Evolutionary conservation across 2,113 vertebrate species (phyloP).

Genomic region (Myotis brandtii): DNA sequence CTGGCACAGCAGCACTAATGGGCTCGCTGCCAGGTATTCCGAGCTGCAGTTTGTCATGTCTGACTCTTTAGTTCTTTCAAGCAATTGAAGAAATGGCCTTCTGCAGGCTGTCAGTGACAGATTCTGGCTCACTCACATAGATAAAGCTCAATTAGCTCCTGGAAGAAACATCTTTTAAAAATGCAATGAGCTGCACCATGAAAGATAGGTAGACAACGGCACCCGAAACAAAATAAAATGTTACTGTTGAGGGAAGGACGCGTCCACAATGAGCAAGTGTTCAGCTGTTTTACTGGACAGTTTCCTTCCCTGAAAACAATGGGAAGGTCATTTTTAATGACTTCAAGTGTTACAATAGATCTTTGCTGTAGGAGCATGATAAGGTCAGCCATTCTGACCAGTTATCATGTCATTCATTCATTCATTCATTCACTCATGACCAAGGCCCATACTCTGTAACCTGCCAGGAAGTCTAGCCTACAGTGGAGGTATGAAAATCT

Average conservation of each 20-base stretch:
- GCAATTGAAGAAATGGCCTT: constrained; percentile 84
- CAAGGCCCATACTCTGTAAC: not conserved
- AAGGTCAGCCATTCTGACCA: not conserved
- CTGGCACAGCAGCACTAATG: constrained; percentile 78
- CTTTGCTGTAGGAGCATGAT: not conserved
- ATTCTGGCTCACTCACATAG: constrained; percentile 77
- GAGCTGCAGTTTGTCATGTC: constrained; percentile 81
- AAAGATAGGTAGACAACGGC: constrained; percentile 70
- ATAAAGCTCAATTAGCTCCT: constrained; percentile 83
- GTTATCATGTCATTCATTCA: not conserved
- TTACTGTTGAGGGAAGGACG: constrained; percentile 32
- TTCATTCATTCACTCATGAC: not conserved
- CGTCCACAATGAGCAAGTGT: constrained; percentile 44
- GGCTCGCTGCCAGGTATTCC: constrained; percentile 81
- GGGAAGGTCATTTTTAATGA: not conserved
- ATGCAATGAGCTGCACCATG: constrained; percentile 71
- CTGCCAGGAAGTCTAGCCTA: not conserved
- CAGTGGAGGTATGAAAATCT: not conserved
- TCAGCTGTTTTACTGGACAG: not conserved
- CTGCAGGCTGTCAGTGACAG: constrained; percentile 83
- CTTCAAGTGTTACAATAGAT: not conserved
- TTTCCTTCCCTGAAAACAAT: not conserved
- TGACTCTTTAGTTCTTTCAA: constrained; percentile 83
- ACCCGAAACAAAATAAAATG: constrained; percentile 70
- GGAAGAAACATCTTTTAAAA: constrained; percentile 82